These are phyloP conservation scores for Hephaestus fuliginosus DNA, from an alignment of 2,797 vertebrate genomes.

Conservation along the genomic window DNA sequence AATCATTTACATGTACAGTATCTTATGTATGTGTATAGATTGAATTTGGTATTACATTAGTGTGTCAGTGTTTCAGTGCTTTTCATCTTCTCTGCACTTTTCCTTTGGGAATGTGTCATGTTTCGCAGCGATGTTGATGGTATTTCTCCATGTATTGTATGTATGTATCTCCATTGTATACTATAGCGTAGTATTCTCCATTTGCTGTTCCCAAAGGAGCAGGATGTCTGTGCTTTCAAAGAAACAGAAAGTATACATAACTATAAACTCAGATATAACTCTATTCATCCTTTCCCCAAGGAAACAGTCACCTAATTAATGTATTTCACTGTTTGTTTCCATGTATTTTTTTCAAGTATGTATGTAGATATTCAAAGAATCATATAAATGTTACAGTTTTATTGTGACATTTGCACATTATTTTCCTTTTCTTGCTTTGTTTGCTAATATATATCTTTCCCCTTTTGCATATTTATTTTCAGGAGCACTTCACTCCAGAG, in stretches of 20 bases:
- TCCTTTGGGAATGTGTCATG: conserved; percentile 59
- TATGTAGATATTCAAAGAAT: conserved; percentile 57
- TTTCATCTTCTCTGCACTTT: conserved; percentile 52
- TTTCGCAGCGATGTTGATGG: conserved; percentile 69
- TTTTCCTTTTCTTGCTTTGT: conserved; percentile 35
- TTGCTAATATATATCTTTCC: conserved; percentile 44
- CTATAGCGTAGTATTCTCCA: conserved; percentile 26
- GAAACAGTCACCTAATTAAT: conserved; percentile 61
- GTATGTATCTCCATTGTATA: neutral
- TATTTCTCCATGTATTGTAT: conserved; percentile 36
- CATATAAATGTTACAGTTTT: neutral
- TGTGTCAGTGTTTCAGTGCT: conserved; percentile 32
- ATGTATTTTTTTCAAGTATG: conserved; percentile 29
- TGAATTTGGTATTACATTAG: conserved; percentile 16
- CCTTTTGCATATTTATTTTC: conserved; percentile 49
- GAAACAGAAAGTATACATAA: conserved; percentile 46
- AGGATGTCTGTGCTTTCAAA: conserved; percentile 61
- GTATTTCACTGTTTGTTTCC: conserved; percentile 32
- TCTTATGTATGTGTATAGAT: conserved; percentile 17
- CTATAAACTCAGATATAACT: conserved; percentile 45
- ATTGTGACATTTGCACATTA: conserved; percentile 26
- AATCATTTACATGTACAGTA: conserved; percentile 17
- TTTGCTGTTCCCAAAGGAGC: conserved; percentile 61
- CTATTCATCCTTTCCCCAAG: conserved; percentile 45
- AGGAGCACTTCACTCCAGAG: conserved; percentile 99